Evolutionary conservation across 2,113 vertebrate species (phyloP).

Genomic region (Ameiurus melas): DNA sequence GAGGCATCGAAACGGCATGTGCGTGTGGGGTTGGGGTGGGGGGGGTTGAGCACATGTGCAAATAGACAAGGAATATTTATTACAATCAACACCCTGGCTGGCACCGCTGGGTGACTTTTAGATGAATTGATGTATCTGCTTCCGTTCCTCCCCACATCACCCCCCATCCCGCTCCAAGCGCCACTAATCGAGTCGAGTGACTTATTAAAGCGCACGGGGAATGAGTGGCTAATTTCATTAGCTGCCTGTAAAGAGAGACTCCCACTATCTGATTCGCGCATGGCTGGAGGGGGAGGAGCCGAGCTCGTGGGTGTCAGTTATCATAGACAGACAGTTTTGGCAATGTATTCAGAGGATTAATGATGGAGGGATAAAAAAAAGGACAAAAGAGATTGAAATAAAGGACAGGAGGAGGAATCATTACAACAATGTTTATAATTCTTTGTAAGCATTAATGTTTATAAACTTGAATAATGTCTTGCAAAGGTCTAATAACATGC

Average conservation of each 20-base stretch:
- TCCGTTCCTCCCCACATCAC: conserved; percentile 16
- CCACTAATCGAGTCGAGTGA: conserved; percentile 84
- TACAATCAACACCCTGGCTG: conserved; percentile 81
- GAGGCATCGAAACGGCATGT: conserved; percentile 56
- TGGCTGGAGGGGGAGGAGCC: conserved; percentile 36
- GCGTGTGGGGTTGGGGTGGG: conserved; percentile 43
- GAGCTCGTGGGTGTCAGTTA: conserved; percentile 63
- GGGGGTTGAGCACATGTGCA: conserved; percentile 35
- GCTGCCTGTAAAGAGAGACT: conserved; percentile 65
- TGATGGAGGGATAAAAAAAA: conserved; percentile 48
- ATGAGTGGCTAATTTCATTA: conserved; percentile 79
- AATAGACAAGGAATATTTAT: conserved; percentile 75
- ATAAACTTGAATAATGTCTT: background rate
- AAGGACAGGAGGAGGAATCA: conserved; percentile 63
- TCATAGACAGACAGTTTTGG: conserved; percentile 68
- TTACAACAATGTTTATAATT: background rate
- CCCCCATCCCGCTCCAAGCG: conserved; percentile 36
- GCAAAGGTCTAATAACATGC: background rate
- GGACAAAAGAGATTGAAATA: conserved; percentile 12
- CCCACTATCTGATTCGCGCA: conserved; percentile 60
- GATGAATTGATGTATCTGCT: conserved; percentile 51
- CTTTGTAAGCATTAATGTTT: background rate
- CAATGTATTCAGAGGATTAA: conserved; percentile 63
- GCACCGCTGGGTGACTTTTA: conserved; percentile 79
- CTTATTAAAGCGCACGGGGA: conserved; percentile 86